Evolutionary conservation across 2,113 vertebrate genomes (phyloP), one percentile per base, ranked within the genome.

Genomic region (Zapornia atra): DNA sequence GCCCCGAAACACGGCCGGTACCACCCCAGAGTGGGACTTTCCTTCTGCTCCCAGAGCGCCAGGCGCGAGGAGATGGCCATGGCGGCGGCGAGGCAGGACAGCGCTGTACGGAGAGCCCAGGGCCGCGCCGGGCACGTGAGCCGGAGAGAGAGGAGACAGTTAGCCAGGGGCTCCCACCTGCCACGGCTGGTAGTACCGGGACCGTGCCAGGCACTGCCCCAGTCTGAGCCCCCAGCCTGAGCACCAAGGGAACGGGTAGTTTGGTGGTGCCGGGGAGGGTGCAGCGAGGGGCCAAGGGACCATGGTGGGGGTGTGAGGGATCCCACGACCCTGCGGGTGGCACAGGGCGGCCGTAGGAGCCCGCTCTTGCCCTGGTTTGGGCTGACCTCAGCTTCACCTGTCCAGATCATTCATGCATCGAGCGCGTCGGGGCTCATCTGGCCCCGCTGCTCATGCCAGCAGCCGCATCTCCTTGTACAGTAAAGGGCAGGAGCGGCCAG

Each of bases 11-110:
- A 14, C 15, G 21, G 1, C 28, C 6, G 3, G 66, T 4, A 77
- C 71, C 86, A 42, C 34, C 78, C 88, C 2, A 1, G 82, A 93
- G 11, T 2, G 3, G 89, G 94, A 99, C 99, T 98, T 99, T 96
- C 99, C 99, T 99, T 99, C 97, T 99, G 98, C 93, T 99, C 99
- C 99, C 99, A 99, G 72, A 99, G 98, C 63, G 99, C 99, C 28
- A 99, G 98, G 86, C 99, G 99, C 28, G 99, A 99, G 15, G 99
- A 99, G 97, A 99, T 98, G 53, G 99, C 99, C 99, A 99, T 99
- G 98, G 48, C 34, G 95, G 71, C 59, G 44, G 48, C 8, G 57
- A 65, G 73, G 50, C 8, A 5, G 36, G 90, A 60, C 4, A n/a
- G 73, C 8, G 93, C 87, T 91, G 80, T 5, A 59, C 0, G 2